phyloP scores from a whole-genome alignment of 1,140 invertebrate genomes.

The Meloidogyne floridensis region DNA sequence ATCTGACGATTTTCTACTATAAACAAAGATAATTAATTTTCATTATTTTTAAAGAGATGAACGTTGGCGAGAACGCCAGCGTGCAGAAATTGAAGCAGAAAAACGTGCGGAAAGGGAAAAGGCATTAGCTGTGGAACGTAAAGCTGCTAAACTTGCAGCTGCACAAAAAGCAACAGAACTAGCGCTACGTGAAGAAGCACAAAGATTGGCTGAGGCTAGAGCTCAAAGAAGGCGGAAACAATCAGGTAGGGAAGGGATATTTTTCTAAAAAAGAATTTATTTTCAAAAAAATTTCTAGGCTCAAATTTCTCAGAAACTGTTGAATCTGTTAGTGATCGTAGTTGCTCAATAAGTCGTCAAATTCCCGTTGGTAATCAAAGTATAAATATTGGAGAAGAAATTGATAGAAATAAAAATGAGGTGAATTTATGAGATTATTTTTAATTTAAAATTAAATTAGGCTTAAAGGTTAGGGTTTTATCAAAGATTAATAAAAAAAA shows the following conservation, averaged over 20 bases:
- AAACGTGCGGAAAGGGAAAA: constrained; percentile 30
- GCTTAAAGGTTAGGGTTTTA: neutral
- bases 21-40: neutral
- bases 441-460: constrained; percentile 23
- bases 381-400: constrained; percentile 15
- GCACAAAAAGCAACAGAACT: constrained; percentile 36
- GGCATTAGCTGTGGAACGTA: constrained; percentile 37
- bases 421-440: neutral
- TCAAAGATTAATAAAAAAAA: no score
- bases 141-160: constrained; percentile 49
- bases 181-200: constrained; percentile 14
- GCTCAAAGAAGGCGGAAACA: neutral
- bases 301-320: neutral
- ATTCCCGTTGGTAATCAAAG: neutral
- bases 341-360: neutral
- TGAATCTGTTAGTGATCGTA: neutral
- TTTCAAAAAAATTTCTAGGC: neutral
- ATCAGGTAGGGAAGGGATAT: neutral
- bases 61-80: constrained; percentile 43
- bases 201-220: neutral
- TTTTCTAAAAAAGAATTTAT: neutral
- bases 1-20: no score
- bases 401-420: constrained; percentile 10
- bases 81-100: constrained; percentile 45
- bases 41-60: constrained; percentile 41